Evolutionary conservation across 2,797 vertebrate genomes (phyloP).

Genomic region (Malurus leucopterus): DNA sequence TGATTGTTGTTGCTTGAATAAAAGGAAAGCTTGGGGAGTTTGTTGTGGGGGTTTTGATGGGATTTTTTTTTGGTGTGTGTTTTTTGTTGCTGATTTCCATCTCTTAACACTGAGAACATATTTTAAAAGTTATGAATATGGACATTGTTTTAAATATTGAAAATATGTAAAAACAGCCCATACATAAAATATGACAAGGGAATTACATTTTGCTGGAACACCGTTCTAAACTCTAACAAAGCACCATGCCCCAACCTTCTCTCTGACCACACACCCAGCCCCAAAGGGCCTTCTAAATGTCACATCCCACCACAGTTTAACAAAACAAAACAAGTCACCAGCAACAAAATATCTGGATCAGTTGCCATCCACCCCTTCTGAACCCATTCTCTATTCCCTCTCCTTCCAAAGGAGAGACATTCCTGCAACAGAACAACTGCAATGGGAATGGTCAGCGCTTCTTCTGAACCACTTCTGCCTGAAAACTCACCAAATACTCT

Average conservation of each 20-base stretch:
- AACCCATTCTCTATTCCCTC: not conserved
- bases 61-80: not conserved
- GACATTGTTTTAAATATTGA: slow-evolving; percentile 68
- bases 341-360: not conserved
- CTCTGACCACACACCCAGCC: not conserved
- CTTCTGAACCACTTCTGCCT: not conserved
- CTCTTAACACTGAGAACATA: slow-evolving; percentile 56
- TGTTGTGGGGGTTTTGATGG: not conserved
- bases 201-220: slow-evolving; percentile 8
- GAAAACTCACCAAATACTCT: not conserved
- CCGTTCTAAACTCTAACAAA: not conserved
- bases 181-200: slow-evolving; percentile 58
- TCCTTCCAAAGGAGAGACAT: not conserved
- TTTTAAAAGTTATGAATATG: slow-evolving; percentile 66
- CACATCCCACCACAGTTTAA: not conserved
- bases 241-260: not conserved
- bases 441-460: not conserved
- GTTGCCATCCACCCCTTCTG: not conserved
- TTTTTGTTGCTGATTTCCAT: slow-evolving; percentile 49
- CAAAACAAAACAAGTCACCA: not conserved
- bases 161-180: slow-evolving; percentile 34
- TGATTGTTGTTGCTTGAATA: slow-evolving; percentile 48
- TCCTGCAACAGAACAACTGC: not conserved
- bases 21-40: slow-evolving; percentile 16
- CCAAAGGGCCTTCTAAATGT: too few species aligned